A percentile compares a stretch with the other conserved stretches of the same genome.
These are phyloP conservation scores for Acronicta leporina DNA, from an alignment of 2,888 invertebrate species.

Conservation along the genomic window DNA sequence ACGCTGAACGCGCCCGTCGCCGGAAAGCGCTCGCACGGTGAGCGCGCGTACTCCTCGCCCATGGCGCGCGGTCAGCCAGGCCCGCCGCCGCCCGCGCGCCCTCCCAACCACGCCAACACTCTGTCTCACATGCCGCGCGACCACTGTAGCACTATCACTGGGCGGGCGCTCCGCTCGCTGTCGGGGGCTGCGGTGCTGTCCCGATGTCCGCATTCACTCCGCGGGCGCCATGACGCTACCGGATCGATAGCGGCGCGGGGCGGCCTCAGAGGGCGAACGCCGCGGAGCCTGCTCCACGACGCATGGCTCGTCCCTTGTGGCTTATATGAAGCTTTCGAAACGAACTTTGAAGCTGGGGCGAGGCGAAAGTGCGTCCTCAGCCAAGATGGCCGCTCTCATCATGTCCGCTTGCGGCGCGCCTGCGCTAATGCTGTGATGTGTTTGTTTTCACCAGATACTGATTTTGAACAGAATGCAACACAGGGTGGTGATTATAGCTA, in stretches of 20 bases:
- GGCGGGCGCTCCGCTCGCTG: conserved; percentile 73
- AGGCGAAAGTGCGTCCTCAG: conserved; percentile 86
- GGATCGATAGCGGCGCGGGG: conserved; percentile 86
- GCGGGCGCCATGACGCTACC: conserved; percentile 84
- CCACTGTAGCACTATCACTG: conserved; percentile 80
- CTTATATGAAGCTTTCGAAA: conserved; percentile 70
- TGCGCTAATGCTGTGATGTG: conserved; percentile 84
- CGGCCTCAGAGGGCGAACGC: conserved; percentile 82
- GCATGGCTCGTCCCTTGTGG: conserved; percentile 70
- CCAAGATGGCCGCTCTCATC: conserved; percentile 88
- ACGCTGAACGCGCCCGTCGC: conserved; percentile 89
- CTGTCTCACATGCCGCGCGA: conserved; percentile 85
- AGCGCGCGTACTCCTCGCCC: conserved; percentile 88
- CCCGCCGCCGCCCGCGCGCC: conserved; percentile 87
- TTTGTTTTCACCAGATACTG: conserved; percentile 83
- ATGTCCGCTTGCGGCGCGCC: conserved; percentile 83
- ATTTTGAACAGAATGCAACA: conserved; percentile 61
- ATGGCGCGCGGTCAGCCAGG: conserved; percentile 86
- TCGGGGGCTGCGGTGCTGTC: conserved; percentile 79
- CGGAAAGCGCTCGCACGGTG: conserved; percentile 88
- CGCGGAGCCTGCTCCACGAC: conserved; percentile 74
- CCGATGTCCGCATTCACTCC: conserved; percentile 88
- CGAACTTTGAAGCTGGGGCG: conserved; percentile 84
- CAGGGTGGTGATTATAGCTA: conserved; percentile 56
- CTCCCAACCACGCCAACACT: conserved; percentile 74